These are phyloP conservation scores for Pluvialis apricaria DNA, from an alignment of 2,113 vertebrate species.

Conservation along the genomic window DNA sequence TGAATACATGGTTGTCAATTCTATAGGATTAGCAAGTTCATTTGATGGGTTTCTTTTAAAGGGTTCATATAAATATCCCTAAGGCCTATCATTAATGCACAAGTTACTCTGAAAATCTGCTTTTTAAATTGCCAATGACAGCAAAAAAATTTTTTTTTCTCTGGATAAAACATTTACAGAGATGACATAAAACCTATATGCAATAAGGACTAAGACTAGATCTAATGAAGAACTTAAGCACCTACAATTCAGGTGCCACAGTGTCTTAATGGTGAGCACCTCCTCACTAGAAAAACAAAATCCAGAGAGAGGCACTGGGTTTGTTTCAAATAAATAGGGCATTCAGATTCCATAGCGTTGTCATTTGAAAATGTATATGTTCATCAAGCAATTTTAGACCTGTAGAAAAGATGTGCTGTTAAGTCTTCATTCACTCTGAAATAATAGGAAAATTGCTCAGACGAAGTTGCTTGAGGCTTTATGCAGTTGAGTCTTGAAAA, in stretches of 20 bases:
- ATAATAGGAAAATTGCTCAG: not conserved
- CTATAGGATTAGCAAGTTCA: conserved; percentile 39
- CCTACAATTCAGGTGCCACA: not conserved
- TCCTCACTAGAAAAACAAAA: not conserved
- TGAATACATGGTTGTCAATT: conserved; percentile 45
- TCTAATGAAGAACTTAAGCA: not conserved
- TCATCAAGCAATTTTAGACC: not conserved
- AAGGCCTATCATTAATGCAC: not conserved
- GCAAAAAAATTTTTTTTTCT: not conserved
- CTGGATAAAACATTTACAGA: not conserved
- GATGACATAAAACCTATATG: not conserved
- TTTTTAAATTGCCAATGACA: conserved; percentile 15
- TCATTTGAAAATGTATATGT: not conserved
- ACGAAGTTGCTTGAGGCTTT: not conserved
- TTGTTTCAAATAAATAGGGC: not conserved
- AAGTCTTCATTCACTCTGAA: not conserved
- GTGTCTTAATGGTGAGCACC: not conserved
- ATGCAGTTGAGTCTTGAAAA: not conserved
- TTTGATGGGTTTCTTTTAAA: conserved; percentile 51
- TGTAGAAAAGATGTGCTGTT: not conserved
- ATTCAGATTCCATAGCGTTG: not conserved
- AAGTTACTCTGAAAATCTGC: not conserved
- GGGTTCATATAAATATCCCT: conserved; percentile 31
- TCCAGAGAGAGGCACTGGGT: not conserved
- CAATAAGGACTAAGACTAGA: not conserved